phyloP scores from a whole-genome alignment of 2,797 vertebrate genomes.

The Synanceia verrucosa region DNA sequence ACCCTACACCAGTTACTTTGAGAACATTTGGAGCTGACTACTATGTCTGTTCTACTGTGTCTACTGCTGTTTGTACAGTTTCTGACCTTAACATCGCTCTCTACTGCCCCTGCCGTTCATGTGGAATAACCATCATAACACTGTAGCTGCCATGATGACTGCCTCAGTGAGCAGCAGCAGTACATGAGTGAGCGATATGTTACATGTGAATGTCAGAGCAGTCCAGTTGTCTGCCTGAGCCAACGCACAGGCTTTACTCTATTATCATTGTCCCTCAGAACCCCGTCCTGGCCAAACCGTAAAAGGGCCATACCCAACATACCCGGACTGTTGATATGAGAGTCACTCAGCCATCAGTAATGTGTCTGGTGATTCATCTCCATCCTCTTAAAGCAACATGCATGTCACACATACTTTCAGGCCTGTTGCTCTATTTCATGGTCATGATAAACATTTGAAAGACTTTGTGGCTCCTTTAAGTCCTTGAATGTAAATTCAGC shows the following conservation, averaged over 20 bases:
- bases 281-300: slow-evolving; percentile 4
- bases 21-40: too few relatives aligned
- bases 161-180: neutral
- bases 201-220: neutral
- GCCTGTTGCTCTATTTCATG: slow-evolving; percentile 14
- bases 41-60: too few relatives aligned
- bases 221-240: slow-evolving; percentile 12
- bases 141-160: too few relatives aligned
- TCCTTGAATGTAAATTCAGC: slow-evolving; percentile 11
- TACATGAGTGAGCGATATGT: neutral
- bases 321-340: slow-evolving; percentile 43
- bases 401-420: slow-evolving; percentile 29
- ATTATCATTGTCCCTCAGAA: slow-evolving; percentile 3
- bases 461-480: slow-evolving; percentile 25
- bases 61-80: too few relatives aligned
- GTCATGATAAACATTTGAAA: slow-evolving; percentile 40
- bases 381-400: slow-evolving; percentile 24
- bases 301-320: slow-evolving; percentile 32
- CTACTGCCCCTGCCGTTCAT: neutral
- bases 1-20: neutral
- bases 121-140: neutral
- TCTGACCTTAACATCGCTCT: neutral
- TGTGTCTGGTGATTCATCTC: slow-evolving; percentile 39
- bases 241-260: slow-evolving; percentile 1
- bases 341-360: slow-evolving; percentile 32